phyloP scores from a whole-genome alignment of 2,113 vertebrate species.

The Plestiodon gilberti region DNA sequence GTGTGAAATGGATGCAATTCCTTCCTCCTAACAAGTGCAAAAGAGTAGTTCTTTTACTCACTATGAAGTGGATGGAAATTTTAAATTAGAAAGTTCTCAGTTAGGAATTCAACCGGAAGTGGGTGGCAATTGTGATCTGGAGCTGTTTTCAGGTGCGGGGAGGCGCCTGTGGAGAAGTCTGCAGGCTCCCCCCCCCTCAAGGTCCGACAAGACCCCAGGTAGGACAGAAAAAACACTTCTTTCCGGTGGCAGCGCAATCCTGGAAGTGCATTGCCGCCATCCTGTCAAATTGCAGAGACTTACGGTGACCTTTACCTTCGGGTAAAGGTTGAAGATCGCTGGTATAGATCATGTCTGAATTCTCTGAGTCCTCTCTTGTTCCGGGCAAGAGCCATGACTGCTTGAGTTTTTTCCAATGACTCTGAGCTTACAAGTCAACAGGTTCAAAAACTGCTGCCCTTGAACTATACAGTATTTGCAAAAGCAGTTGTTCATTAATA shows the following conservation, averaged over 20 bases:
- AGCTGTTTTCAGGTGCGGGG: no score
- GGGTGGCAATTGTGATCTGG: no score
- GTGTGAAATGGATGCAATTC: neutral
- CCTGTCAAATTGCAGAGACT: no score
- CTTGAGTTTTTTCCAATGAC: slow-evolving; percentile 43
- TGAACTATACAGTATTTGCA: slow-evolving; percentile 12
- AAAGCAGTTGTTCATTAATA: slow-evolving; percentile 38
- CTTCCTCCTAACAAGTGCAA: neutral
- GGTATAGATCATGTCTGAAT: slow-evolving; percentile 21
- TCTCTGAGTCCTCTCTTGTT: slow-evolving; percentile 11
- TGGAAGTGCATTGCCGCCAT: no score
- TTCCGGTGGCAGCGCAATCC: no score
- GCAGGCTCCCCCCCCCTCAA: no score
- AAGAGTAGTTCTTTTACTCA: neutral
- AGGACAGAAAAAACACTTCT: no score
- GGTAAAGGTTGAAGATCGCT: no score
- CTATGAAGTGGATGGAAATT: neutral
- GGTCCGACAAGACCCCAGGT: no score
- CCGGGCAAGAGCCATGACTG: slow-evolving; percentile 17
- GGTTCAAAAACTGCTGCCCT: slow-evolving; percentile 18
- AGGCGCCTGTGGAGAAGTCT: no score
- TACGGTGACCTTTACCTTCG: no score
- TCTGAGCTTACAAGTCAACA: slow-evolving; percentile 9
- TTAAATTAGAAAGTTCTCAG: neutral
- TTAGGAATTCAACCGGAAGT: slow-evolving; percentile 20